Conservation (phyloP, 2,113 vertebrate genomes). For the Crotalus viridis region DNA sequence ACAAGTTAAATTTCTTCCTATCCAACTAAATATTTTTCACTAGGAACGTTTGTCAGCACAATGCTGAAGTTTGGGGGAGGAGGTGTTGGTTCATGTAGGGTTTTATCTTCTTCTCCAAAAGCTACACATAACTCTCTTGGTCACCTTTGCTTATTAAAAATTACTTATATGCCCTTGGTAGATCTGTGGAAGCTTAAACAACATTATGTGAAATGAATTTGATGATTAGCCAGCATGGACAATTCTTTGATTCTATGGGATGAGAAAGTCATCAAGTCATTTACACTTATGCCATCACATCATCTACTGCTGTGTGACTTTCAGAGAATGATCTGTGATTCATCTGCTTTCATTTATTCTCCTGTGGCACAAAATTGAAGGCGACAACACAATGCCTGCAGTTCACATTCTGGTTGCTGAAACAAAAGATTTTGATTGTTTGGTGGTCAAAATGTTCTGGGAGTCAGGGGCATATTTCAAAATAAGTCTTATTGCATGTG, state of each 20-base stretch:
- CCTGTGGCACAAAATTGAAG: background rate
- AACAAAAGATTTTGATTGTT: conserved; percentile 3
- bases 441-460: conserved; percentile 6
- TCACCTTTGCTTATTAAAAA: background rate
- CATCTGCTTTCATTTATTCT: background rate
- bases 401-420: background rate
- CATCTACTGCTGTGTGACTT: rapidly evolving
- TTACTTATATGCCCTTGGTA: background rate
- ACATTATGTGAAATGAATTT: background rate
- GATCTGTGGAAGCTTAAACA: background rate
- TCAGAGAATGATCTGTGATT: background rate
- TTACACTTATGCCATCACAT: background rate
- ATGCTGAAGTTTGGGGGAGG: background rate
- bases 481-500: background rate
- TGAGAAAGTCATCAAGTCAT: background rate
- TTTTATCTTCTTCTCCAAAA: conserved; percentile 16
- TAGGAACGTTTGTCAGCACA: background rate
- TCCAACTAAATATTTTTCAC: background rate
- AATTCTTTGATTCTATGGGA: background rate
- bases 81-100: background rate
- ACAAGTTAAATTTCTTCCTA: background rate
- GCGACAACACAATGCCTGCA: background rate
- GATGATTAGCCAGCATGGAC: background rate
- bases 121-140: background rate
- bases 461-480: background rate